These are phyloP conservation scores for Crocuta crocuta DNA, from an alignment of 2,113 vertebrate genomes.

Conservation along the genomic window DNA sequence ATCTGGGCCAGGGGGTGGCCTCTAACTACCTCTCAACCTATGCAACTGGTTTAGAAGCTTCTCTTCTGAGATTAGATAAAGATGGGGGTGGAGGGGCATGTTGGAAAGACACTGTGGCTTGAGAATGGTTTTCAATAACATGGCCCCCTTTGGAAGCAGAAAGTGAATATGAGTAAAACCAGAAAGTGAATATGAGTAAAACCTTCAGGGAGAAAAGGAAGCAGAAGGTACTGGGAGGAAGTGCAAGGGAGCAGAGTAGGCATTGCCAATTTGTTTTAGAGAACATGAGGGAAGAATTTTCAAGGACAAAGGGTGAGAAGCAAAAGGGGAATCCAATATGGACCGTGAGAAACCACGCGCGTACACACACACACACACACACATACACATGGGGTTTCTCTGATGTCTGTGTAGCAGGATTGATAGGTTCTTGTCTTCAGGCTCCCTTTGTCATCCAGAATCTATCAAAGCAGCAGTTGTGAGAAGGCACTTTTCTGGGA, in stretches of 20 bases:
- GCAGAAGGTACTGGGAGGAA: background rate
- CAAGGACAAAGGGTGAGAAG: slow-evolving; percentile 40
- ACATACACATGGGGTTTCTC: background rate
- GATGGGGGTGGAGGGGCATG: background rate
- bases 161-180: background rate
- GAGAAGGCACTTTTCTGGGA: slow-evolving; percentile 20
- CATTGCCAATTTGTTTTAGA: slow-evolving; percentile 43
- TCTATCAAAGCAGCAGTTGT: slow-evolving; percentile 22
- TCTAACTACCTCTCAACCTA: slow-evolving; percentile 51
- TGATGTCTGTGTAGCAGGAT: background rate
- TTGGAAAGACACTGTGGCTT: background rate
- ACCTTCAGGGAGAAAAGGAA: background rate
- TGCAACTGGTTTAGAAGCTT: background rate
- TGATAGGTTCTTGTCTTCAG: slow-evolving; percentile 43
- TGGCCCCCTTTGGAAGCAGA: background rate
- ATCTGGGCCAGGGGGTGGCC: slow-evolving; percentile 17
- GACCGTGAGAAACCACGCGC: background rate
- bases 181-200: slow-evolving; percentile 29
- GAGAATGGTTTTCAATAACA: background rate
- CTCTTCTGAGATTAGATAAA: slow-evolving; percentile 50
- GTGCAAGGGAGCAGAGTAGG: background rate
- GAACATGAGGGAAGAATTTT: slow-evolving; percentile 20
- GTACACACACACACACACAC: no score
- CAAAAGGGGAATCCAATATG: background rate
- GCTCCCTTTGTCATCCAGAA: slow-evolving; percentile 39